phyloP scores from a whole-genome alignment of 2,797 vertebrate genomes.

The Sebastes hopkinsi region DNA sequence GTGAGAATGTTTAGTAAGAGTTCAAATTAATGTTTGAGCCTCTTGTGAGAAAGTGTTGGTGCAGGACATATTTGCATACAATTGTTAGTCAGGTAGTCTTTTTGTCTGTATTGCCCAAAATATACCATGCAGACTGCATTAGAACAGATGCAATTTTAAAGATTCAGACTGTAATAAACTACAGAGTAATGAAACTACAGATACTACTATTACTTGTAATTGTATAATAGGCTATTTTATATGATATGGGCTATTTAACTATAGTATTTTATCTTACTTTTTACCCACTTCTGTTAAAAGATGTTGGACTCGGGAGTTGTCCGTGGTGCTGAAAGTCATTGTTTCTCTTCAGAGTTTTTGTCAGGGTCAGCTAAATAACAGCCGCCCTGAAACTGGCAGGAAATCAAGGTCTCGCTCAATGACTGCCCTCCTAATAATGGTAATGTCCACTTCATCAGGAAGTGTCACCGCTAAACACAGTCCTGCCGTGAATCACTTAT shows the following conservation, averaged over 20 bases:
- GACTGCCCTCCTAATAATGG: neutral
- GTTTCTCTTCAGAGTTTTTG: neutral
- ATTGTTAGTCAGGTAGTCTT: constrained; percentile 19
- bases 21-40: constrained; percentile 36
- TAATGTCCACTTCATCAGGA: constrained; percentile 29
- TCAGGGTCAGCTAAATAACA: neutral
- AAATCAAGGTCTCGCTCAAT: constrained; percentile 15
- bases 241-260: neutral
- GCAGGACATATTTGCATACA: constrained; percentile 43
- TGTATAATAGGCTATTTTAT: neutral
- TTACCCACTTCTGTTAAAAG: neutral
- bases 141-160: neutral
- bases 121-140: neutral
- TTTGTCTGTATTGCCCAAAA: constrained; percentile 11
- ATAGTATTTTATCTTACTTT: neutral
- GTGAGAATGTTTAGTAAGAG: constrained; percentile 18
- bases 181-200: neutral
- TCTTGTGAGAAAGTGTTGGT: constrained; percentile 9
- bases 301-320: constrained; percentile 14
- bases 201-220: neutral
- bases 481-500: neutral
- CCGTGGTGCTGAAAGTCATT: constrained; percentile 34
- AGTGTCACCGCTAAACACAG: neutral
- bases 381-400: neutral
- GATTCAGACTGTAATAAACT: neutral